Evolutionary conservation across 2,797 vertebrate genomes (phyloP).

Genomic region (Chanos chanos): DNA sequence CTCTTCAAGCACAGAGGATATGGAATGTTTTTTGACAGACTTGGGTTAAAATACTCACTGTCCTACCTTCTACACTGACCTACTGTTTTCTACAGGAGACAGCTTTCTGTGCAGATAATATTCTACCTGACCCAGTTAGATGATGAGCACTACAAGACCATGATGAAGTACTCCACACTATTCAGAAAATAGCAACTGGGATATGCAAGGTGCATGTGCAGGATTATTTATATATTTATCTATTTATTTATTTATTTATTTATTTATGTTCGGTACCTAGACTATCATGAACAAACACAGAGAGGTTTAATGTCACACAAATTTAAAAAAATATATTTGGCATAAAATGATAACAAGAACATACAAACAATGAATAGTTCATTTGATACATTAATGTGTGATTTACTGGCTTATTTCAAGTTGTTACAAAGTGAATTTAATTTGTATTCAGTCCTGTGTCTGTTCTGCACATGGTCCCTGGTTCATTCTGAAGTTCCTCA

Average conservation of each 20-base stretch:
- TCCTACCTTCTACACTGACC: not conserved
- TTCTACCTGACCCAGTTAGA: slow-evolving; percentile 38
- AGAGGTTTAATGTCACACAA: not conserved
- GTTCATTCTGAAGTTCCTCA: too few species aligned
- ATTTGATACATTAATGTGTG: too few species aligned
- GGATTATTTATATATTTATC: not conserved
- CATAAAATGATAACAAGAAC: not conserved
- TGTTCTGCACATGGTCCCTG: too few species aligned
- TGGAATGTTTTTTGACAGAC: not conserved
- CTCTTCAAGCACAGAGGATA: too few species aligned
- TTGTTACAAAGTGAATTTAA: not conserved
- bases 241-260: not conserved
- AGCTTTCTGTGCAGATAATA: not conserved
- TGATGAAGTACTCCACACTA: slow-evolving; percentile 30
- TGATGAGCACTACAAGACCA: slow-evolving; percentile 21
- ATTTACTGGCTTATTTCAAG: too few species aligned
- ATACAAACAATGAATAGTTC: not conserved
- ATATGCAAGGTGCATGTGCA: not conserved
- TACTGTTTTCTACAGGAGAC: not conserved
- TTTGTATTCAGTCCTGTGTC: not conserved
- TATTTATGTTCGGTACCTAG: not conserved
- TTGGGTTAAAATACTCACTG: not conserved
- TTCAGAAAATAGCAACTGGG: slow-evolving; percentile 5
- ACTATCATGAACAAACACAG: not conserved
- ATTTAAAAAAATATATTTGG: too few species aligned